Evolutionary conservation across 2,888 invertebrate genomes (phyloP).

Genomic region (Tachina fera): DNA sequence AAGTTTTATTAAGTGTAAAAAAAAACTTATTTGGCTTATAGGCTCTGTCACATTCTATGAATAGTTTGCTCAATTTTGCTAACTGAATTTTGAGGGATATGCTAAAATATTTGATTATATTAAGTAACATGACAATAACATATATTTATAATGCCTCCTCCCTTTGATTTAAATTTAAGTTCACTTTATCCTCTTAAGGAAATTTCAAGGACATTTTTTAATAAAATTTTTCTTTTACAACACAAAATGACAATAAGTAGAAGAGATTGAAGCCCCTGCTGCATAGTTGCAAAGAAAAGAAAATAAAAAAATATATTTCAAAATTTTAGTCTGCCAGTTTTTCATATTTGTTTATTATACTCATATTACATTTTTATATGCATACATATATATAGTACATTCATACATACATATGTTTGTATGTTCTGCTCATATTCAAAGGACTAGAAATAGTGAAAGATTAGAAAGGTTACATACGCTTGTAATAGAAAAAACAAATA

Average conservation of each 20-base stretch:
- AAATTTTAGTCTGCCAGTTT: conserved; percentile 18
- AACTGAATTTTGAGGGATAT: too few species aligned
- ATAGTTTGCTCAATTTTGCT: too few species aligned
- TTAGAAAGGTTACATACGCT: conserved; percentile 58
- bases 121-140: background rate
- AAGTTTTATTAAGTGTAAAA: too few species aligned
- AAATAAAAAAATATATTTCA: background rate
- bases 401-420: background rate
- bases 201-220: conserved; percentile 44
- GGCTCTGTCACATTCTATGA: too few species aligned
- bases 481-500: conserved; percentile 57
- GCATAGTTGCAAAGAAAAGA: background rate
- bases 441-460: conserved; percentile 45
- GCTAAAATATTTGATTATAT: background rate
- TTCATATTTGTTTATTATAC: background rate
- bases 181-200: background rate
- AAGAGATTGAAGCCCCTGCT: background rate
- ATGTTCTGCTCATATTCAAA: conserved; percentile 16
- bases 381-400: background rate
- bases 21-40: too few species aligned
- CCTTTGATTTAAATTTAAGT: background rate
- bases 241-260: conserved; percentile 22
- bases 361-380: conserved; percentile 20
- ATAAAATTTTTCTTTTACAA: conserved; percentile 1
- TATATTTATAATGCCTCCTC: background rate